Evolutionary conservation across 2,797 vertebrate genomes (phyloP).

Genomic region (Trachurus trachurus): DNA sequence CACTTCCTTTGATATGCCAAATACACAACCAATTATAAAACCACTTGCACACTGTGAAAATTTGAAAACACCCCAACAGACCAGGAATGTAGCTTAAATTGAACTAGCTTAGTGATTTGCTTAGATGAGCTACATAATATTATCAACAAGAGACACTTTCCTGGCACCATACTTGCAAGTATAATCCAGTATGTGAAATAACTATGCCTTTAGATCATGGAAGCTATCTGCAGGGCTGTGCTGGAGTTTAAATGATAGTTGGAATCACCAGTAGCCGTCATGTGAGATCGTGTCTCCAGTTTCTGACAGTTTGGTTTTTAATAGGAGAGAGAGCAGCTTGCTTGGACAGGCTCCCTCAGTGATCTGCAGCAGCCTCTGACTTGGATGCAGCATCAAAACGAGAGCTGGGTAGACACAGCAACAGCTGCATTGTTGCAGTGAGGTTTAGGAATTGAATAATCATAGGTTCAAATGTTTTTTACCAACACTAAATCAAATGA

Average conservation of each 20-base stretch:
- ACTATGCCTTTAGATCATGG: not conserved
- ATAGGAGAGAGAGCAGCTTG: conserved; percentile 14
- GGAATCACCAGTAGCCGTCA: not conserved
- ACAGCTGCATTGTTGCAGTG: conserved; percentile 5
- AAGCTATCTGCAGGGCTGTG: not conserved
- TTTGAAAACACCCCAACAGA: not conserved
- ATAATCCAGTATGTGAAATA: conserved; percentile 1
- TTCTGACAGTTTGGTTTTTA: conserved; percentile 49
- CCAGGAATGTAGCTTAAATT: not conserved
- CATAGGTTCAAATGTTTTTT: not conserved
- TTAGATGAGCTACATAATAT: not conserved
- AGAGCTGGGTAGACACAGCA: conserved; percentile 23
- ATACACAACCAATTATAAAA: not conserved
- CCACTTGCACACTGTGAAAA: not conserved
- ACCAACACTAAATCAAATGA: conserved; percentile 1
- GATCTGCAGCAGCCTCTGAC: conserved; percentile 33
- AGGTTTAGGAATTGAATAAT: conserved; percentile 2
- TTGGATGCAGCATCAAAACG: conserved; percentile 9
- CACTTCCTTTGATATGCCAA: not conserved
- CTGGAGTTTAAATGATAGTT: not conserved
- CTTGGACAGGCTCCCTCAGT: conserved; percentile 9
- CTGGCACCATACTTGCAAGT: not conserved
- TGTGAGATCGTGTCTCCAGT: conserved; percentile 12
- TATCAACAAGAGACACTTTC: not conserved
- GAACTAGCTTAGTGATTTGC: not conserved